Base-by-base conservation (phyloP, 2,888 invertebrate species). In the Fragum whitleyi region DNA sequence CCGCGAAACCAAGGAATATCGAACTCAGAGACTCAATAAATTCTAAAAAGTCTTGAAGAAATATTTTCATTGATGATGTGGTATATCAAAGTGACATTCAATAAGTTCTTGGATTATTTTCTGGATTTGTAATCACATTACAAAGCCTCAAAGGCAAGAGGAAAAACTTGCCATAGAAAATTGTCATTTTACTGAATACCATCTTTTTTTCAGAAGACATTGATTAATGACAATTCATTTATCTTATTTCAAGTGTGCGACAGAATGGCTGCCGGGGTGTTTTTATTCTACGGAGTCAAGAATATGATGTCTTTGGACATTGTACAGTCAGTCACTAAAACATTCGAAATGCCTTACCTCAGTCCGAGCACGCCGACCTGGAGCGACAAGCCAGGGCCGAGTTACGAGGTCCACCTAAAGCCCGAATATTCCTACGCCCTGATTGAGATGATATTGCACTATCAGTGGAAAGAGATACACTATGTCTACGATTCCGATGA, bases 331-430 rank as follows among this genome's bases (percentile, higher is more conserved):
- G 87, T 89, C 29, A 88, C 87, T 29, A 77, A 80, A 65, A 88
- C 87, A 16, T 90, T 90, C 74, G 89, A 90, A 55, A 90, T 91
- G 88, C 91, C 91, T n/a, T 91, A 87, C 72, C 83, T 91, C 36
- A 85, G 90, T 9, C 87, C 89, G 3, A 87, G 87, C 71, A 78
- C 88, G n/a, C 80, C 89, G 0, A 77, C 75, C 39, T 71, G 81
- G 51, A 76, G 74, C 0, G 74, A 74, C 2, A 86, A 81, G 11
- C 70, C 82, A 96, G 76, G 67, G 11, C 42, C 72, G 26, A 96
- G 90, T 97, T 98, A 11, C 95, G 98, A 53, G 96, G 96, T 93
- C 97, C 98, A 94, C 97, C 98, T n/a, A 79, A 89, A 77, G 96
- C 97, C 59, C 95, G 96, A 77, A 94, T 95, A 19, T 97, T 97